Evolutionary conservation across 2,888 invertebrate genomes (phyloP), one percentile per base, ranked within the genome.

Genomic region (Ornithoptera priamus): DNA sequence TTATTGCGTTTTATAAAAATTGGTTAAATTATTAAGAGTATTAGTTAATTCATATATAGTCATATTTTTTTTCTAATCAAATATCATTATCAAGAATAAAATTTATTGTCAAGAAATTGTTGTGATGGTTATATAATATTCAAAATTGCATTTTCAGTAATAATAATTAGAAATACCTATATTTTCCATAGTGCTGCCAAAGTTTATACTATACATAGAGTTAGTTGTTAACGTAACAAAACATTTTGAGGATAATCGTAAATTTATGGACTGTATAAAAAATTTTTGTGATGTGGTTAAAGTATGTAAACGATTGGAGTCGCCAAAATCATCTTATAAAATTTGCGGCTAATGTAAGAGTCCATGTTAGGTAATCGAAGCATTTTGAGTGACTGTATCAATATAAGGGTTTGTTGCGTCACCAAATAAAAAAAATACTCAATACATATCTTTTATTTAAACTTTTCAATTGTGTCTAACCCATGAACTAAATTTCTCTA

Each of bases 121-220:
- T 92, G 92, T 92, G 91, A 91, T 91, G 90, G 90, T 92, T 91
- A 90, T 84, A 74, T 78, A 80, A 86, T 89, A 89, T 87, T 87
- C 86, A 81, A 91, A 89, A 87, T 92, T 90, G 90, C 90, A 90
- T 92, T 92, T 90, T 90, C 88, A 90, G 88, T 88, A 85, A 85
- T 83, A 84, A 88, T 89, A 89, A 84, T 81, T 85, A 92, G 91
- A 90, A 86, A 78, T 53, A 53, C 18, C 18, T 90, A 92, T 93
- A 93, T 93, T 93, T 93, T 93, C 92, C 89, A 92, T 93, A 93
- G 93, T 81, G 93, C 93, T 93, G 93, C 93, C 93, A 93, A 93
- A 93, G 85, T 88, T 88, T 85, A 86, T 85, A 83, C 86, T 88
- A 86, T 87, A 85, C 81, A 83, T 92, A 92, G 90, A 81, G 83